Conservation (phyloP, 2,113 vertebrate species). For the Clarias batrachus region DNA sequence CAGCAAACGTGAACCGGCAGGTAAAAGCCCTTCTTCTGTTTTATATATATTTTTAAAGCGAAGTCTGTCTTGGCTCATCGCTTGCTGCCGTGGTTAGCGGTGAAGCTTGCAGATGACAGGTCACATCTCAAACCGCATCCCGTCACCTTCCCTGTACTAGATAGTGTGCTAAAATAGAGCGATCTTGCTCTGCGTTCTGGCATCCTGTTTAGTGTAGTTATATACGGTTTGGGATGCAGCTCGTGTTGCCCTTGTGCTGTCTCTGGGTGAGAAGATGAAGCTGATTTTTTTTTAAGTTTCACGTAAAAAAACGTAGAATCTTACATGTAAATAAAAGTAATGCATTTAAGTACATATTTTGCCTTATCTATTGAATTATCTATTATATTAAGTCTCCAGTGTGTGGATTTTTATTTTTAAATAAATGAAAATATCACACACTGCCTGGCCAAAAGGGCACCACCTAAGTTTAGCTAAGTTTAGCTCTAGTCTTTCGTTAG, state of each 20-base stretch:
- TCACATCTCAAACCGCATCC: not conserved
- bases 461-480: too few relatives aligned
- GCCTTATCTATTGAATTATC: not conserved
- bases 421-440: not conserved
- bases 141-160: not conserved
- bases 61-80: not conserved
- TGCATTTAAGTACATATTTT: not conserved
- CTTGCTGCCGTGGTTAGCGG: not conserved
- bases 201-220: not conserved
- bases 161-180: not conserved
- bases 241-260: not conserved
- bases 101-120: not conserved
- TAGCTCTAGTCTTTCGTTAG: too few relatives aligned
- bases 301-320: not conserved
- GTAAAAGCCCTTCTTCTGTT: constrained; percentile 34
- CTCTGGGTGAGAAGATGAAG: not conserved
- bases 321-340: not conserved
- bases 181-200: not conserved
- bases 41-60: not conserved
- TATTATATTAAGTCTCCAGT: not conserved
- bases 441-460: too few relatives aligned
- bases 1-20: constrained; percentile 50
- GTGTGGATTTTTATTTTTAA: not conserved
- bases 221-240: not conserved
- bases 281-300: not conserved